phyloP scores from a whole-genome alignment of 2,113 vertebrate genomes.

The Prolemur simus region DNA sequence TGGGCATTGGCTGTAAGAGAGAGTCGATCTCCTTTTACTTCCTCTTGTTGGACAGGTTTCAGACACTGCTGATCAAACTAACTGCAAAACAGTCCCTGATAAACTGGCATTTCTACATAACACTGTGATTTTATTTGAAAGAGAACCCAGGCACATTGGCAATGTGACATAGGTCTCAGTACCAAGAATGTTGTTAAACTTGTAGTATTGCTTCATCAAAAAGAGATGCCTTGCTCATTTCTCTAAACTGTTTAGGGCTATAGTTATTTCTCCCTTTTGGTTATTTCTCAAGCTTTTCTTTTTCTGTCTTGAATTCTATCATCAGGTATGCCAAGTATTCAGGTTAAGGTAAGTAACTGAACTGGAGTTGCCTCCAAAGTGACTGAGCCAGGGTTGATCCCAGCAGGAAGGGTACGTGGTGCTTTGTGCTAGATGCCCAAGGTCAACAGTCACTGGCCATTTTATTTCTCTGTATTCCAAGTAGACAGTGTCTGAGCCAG shows the following conservation, averaged over 20 bases:
- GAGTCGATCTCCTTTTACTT: background rate
- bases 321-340: background rate
- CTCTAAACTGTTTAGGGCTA: background rate
- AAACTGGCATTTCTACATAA: background rate
- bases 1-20: background rate
- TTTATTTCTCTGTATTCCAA: background rate
- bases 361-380: background rate
- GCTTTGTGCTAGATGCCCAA: background rate
- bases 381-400: background rate
- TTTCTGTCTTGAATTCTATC: background rate
- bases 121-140: background rate
- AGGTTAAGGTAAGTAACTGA: background rate
- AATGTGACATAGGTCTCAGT: no score
- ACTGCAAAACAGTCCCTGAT: background rate
- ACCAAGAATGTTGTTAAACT: rapidly evolving
- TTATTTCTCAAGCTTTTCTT: background rate
- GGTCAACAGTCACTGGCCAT: background rate
- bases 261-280: background rate
- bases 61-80: background rate
- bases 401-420: background rate
- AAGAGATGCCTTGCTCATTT: background rate
- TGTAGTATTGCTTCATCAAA: rapidly evolving
- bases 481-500: background rate
- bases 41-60: background rate
- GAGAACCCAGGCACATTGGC: background rate